phyloP scores from a whole-genome alignment of 1,140 invertebrate genomes.

The Chironomus striatipennis region DNA sequence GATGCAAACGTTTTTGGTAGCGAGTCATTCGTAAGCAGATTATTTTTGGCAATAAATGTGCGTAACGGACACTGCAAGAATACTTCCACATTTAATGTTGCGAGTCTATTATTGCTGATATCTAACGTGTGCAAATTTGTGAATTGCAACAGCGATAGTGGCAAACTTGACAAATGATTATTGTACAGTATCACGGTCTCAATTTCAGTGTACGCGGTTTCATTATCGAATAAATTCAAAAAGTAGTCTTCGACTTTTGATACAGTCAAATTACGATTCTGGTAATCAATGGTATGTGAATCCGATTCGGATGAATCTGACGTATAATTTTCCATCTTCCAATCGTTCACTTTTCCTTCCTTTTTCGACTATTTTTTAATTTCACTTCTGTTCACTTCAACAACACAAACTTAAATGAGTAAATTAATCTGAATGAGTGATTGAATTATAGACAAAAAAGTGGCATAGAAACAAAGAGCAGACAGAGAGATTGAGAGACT shows the following conservation, averaged over 20 bases:
- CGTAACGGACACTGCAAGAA: conserved; percentile 60
- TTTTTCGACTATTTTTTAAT: too few species aligned
- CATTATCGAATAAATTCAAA: conserved; percentile 45
- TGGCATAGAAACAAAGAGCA: not conserved
- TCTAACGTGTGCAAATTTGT: conserved; percentile 66
- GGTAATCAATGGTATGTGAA: conserved; percentile 59
- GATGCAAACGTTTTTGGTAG: conserved; percentile 73
- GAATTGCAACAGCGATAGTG: conserved; percentile 50
- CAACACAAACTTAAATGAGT: not conserved
- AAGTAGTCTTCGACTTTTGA: conserved; percentile 45
- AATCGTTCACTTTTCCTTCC: too few species aligned
- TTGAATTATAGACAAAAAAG: too few species aligned
- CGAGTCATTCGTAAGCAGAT: conserved; percentile 67
- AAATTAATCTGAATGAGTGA: too few species aligned
- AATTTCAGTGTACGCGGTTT: conserved; percentile 39
- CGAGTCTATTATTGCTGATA: conserved; percentile 79
- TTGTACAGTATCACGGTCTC: conserved; percentile 64
- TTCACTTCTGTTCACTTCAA: not conserved
- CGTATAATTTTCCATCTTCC: conserved; percentile 60
- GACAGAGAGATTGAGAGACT: not conserved
- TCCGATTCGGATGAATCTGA: conserved; percentile 74
- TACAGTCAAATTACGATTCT: conserved; percentile 53
- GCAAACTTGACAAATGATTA: conserved; percentile 52
- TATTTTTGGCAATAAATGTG: conserved; percentile 79
- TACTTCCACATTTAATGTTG: conserved; percentile 57